These are phyloP conservation scores for Drepana falcataria DNA, from an alignment of 2,888 invertebrate species.

Conservation along the genomic window DNA sequence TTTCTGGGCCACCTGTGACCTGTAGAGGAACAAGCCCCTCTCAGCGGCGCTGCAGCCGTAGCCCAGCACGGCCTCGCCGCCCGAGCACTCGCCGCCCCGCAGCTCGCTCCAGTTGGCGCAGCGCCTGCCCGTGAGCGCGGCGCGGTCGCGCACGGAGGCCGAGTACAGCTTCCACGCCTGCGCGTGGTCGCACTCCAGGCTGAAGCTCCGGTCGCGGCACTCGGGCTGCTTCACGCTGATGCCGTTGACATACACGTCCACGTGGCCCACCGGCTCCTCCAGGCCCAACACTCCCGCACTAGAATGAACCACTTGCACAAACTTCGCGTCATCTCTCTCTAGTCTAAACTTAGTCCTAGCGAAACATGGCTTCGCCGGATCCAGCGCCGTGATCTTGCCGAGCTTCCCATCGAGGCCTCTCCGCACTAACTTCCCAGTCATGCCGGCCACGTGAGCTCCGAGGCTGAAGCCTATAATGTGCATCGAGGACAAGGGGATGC, in stretches of 20 bases:
- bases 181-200: slow-evolving; percentile 60
- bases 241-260: slow-evolving; percentile 64
- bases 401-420: slow-evolving; percentile 34
- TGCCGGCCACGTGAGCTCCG: slow-evolving; percentile 81
- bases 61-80: slow-evolving; percentile 39
- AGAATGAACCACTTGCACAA: slow-evolving; percentile 64
- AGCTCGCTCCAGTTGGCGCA: slow-evolving; percentile 49
- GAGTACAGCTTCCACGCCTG: slow-evolving; percentile 56
- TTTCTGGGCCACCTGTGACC: slow-evolving; percentile 27
- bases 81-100: slow-evolving; percentile 36
- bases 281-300: slow-evolving; percentile 58
- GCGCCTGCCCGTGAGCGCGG: slow-evolving; percentile 32
- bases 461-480: slow-evolving; percentile 81
- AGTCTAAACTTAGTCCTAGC: slow-evolving; percentile 37
- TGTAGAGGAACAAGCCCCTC: slow-evolving; percentile 52
- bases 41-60: slow-evolving; percentile 35
- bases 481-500: slow-evolving; percentile 60
- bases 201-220: slow-evolving; percentile 44
- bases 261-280: slow-evolving; percentile 52
- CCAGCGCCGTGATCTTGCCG: slow-evolving; percentile 55
- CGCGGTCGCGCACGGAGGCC: slow-evolving; percentile 37
- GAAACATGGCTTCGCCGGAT: slow-evolving; percentile 66
- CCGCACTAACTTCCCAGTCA: slow-evolving; percentile 51
- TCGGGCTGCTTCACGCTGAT: slow-evolving; percentile 54
- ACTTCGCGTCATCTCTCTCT: slow-evolving; percentile 44